Evolutionary conservation across 2,797 vertebrate species (phyloP).

Genomic region (Sebastes taczanowskii): DNA sequence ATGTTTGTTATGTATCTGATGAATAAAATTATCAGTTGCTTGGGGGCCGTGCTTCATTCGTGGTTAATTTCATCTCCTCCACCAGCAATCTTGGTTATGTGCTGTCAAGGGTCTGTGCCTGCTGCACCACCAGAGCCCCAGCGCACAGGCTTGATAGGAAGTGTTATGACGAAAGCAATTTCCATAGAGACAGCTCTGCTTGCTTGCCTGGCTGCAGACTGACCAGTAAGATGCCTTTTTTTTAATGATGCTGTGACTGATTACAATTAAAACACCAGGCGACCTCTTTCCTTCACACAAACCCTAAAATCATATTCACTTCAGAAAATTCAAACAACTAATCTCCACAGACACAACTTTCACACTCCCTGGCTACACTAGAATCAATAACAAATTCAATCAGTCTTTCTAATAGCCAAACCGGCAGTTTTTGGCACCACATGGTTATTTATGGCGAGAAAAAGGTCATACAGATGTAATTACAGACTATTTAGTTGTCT

Average conservation of each 20-base stretch:
- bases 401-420: constrained; percentile 30
- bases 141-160: constrained; percentile 56
- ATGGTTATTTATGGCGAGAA: constrained; percentile 47
- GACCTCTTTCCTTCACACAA: not conserved
- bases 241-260: not conserved
- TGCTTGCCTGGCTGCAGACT: constrained; percentile 44
- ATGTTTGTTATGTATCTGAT: no score
- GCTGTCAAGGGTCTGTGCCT: constrained; percentile 59
- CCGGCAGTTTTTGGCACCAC: constrained; percentile 25
- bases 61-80: constrained; percentile 43
- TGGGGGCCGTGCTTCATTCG: constrained; percentile 16
- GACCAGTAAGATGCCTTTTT: constrained; percentile 40
- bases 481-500: constrained; percentile 26
- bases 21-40: constrained; percentile 25
- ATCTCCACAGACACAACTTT: not conserved
- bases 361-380: constrained; percentile 1
- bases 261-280: constrained; percentile 2
- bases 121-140: constrained; percentile 56
- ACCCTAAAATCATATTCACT: not conserved
- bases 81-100: constrained; percentile 46
- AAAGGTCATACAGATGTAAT: constrained; percentile 62
- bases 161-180: constrained; percentile 80
- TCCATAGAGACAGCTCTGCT: constrained; percentile 79
- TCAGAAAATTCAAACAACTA: not conserved
- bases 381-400: constrained; percentile 31